Percentiles rank a stretch among this genome's conserved stretches.
Conservation (phyloP, 2,797 vertebrate genomes). For the Leucoraja ocellata region DNA sequence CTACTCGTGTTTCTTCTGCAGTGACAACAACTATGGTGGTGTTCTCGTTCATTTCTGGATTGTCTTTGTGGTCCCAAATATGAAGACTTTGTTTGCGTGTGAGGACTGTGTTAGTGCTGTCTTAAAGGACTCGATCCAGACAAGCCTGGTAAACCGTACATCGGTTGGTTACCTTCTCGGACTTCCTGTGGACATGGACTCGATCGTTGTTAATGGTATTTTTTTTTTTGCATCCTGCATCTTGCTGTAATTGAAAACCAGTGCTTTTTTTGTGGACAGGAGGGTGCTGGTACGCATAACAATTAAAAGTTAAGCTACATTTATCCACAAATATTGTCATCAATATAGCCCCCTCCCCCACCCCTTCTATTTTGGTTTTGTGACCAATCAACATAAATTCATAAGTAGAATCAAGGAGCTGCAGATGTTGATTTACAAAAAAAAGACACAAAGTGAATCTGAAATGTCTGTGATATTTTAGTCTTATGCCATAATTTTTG, state of each 20-base stretch:
- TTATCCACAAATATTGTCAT: too few species aligned
- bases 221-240: conserved; percentile 41
- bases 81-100: conserved; percentile 72
- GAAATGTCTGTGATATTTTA: not conserved
- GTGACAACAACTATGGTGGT: conserved; percentile 82
- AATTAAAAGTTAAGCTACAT: too few species aligned
- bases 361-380: too few species aligned
- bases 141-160: conserved; percentile 73
- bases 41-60: conserved; percentile 91
- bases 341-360: too few species aligned
- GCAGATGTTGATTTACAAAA: too few species aligned
- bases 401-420: too few species aligned
- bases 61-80: conserved; percentile 76
- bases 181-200: conserved; percentile 87
- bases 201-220: conserved; percentile 80
- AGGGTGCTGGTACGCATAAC: too few species aligned
- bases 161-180: conserved; percentile 78
- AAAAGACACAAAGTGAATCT: too few species aligned
- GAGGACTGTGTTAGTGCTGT: conserved; percentile 83
- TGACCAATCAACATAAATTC: too few species aligned
- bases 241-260: not conserved
- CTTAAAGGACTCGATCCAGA: conserved; percentile 80
- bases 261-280: too few species aligned
- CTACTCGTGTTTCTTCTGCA: conserved; percentile 47
- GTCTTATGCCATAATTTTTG: not conserved